Conservation (phyloP, 2,797 vertebrate species). For the Lutjanus argentimaculatus region DNA sequence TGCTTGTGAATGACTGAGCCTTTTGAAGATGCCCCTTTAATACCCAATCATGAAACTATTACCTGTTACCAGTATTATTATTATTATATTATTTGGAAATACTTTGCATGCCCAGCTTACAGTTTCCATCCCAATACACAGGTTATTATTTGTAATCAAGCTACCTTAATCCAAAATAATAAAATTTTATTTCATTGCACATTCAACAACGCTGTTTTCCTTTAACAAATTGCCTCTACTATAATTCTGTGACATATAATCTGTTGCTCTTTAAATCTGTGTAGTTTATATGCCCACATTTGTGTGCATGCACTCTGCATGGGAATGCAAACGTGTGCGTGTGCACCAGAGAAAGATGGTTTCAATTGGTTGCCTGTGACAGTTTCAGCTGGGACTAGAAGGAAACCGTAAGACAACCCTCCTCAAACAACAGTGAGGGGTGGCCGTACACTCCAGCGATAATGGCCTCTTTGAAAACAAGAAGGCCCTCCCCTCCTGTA, state of each 20-base stretch:
- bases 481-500: slow-evolving; percentile 65
- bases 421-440: slow-evolving; percentile 69
- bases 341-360: slow-evolving; percentile 53
- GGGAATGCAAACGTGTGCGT: slow-evolving; percentile 25
- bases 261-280: background rate
- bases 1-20: no score
- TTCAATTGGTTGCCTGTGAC: slow-evolving; percentile 68
- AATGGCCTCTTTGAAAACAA: slow-evolving; percentile 74
- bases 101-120: background rate
- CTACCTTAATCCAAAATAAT: background rate
- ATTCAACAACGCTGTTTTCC: background rate
- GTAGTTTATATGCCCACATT: background rate
- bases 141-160: background rate
- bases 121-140: background rate
- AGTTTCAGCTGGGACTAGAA: slow-evolving; percentile 72
- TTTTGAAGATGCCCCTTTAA: no score
- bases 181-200: background rate
- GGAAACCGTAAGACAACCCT: slow-evolving; percentile 61
- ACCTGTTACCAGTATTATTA: no score
- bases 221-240: background rate
- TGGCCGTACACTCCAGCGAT: slow-evolving; percentile 59
- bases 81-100: slow-evolving; percentile 31
- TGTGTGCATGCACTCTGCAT: slow-evolving; percentile 22
- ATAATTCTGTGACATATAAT: background rate
- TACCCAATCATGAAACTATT: no score